Evolutionary conservation across 2,113 vertebrate species (phyloP).

Genomic region (Rhadina sibilatrix): DNA sequence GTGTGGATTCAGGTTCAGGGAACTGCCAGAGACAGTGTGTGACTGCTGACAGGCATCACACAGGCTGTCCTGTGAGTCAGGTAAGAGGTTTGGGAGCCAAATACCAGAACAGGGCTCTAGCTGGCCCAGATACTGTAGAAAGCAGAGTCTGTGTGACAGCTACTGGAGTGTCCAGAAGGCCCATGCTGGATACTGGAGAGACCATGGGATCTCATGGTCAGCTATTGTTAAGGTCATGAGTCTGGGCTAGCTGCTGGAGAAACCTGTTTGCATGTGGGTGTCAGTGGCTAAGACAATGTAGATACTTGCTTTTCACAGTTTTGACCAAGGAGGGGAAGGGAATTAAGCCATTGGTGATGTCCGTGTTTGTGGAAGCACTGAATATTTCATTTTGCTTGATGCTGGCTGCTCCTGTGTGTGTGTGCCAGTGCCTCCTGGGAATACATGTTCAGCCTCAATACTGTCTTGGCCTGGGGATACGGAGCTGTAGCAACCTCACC

Average conservation of each 20-base stretch:
- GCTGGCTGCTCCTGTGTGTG: accelerated
- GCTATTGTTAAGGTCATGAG: neutral
- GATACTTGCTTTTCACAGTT: neutral
- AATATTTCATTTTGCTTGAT: neutral
- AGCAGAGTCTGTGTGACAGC: neutral
- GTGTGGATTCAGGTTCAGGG: neutral
- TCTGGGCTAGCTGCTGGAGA: neutral
- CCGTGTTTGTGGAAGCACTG: neutral
- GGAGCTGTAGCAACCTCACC: neutral
- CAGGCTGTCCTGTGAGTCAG: too few relatives aligned
- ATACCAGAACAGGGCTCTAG: neutral
- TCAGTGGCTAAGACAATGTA: neutral
- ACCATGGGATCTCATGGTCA: neutral
- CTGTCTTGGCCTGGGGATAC: neutral
- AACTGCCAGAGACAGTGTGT: neutral
- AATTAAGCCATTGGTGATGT: neutral
- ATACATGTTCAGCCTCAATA: neutral
- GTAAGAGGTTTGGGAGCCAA: neutral
- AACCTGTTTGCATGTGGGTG: neutral
- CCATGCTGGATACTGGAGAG: neutral
- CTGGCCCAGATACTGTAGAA: neutral
- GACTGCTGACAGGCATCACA: neutral
- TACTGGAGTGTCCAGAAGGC: neutral
- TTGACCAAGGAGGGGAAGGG: neutral
- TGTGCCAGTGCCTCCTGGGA: neutral